Evolutionary conservation across 2,113 vertebrate species (phyloP), one percentile per base, ranked within the genome.

Genomic region (Marmota flaviventris): DNA sequence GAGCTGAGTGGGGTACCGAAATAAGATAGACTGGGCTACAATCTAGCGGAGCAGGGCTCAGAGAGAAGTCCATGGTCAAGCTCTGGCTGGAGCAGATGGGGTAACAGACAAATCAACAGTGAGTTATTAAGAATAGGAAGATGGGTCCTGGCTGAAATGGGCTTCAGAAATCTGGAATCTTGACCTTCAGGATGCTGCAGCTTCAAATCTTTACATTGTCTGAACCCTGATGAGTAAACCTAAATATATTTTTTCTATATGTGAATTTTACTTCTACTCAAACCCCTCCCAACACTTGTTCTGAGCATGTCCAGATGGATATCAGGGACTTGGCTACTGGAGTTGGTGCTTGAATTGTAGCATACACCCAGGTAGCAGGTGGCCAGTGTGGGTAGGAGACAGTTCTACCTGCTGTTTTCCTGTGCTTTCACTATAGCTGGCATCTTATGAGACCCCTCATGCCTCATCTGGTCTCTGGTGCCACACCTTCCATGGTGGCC

Each of bases 381-480:
- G 8, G 18, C 24, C 29, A 5, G 48, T 17, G 17, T 18, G 63
- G 0, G n/a, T 42, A 56, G 6, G 29, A 84, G 48, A 32, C 34
- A 48, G 37, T 37, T 34, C 5, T n/a, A 0, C 32, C 17, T 17
- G 24, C 14, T 1, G 0, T 29, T 29, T 42, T 51, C n/a, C 8
- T 8, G 73, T 16, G 5, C 45, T 58, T 32, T 24, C 0, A 0
- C 58, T 34, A 39, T 18, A 58, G 70, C 77, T 93, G 14, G 13
- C 34, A 4, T 85, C 29, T 79, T 20, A 18, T 8, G 78, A 56
- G 73, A 77, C 5, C 10, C 22, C 72, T 37, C 2, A 0, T 14
- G 34, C 4, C 27, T 61, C 8, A 0, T 25, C 75, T 75, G n/a
- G 69, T 48, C 20, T 8, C 82, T 27, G 34, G 17, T 34, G 61